Conservation (phyloP, 2,888 invertebrate species). For the Drosophila kokeensis region DNA sequence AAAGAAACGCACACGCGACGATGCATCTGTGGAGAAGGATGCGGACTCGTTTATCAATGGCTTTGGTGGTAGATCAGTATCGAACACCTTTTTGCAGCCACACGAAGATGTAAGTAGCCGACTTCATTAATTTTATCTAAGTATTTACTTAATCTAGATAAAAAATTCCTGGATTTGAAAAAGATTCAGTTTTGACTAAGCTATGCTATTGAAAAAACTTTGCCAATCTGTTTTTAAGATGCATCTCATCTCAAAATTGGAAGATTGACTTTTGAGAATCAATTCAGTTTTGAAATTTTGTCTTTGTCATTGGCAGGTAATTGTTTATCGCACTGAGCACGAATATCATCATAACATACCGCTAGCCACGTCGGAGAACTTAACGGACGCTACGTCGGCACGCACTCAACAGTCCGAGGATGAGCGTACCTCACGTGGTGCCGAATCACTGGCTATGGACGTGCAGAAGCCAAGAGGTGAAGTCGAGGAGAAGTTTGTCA, state of each 20-base stretch:
- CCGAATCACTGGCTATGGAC: slow-evolving; percentile 88
- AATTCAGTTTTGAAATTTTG: not conserved
- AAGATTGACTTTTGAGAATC: not conserved
- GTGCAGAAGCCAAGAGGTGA: slow-evolving; percentile 56
- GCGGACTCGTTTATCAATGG: slow-evolving; percentile 84
- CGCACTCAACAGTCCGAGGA: slow-evolving; percentile 88
- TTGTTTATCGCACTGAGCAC: slow-evolving; percentile 89
- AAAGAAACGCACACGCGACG: slow-evolving; percentile 80
- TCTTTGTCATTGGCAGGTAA: slow-evolving; percentile 85
- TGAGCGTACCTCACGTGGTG: slow-evolving; percentile 90
- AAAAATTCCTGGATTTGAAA: not conserved
- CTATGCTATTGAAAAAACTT: not conserved
- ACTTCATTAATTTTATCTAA: not conserved
- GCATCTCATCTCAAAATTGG: not conserved
- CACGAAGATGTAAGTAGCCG: slow-evolving; percentile 82
- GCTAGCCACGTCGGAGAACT: slow-evolving; percentile 86
- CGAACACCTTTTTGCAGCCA: slow-evolving; percentile 84
- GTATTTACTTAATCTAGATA: not conserved
- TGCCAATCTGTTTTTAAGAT: not conserved
- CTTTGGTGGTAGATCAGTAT: slow-evolving; percentile 85
- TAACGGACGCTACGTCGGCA: slow-evolving; percentile 87
- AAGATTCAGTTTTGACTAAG: not conserved
- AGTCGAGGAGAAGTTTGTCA: slow-evolving; percentile 78
- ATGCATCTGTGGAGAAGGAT: slow-evolving; percentile 83
- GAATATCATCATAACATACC: slow-evolving; percentile 88